A percentile compares a stretch with the other conserved stretches of the same genome.
Evolutionary conservation across 1,140 invertebrate species (phyloP).

Genomic region (Drosophila kurseongensis): DNA sequence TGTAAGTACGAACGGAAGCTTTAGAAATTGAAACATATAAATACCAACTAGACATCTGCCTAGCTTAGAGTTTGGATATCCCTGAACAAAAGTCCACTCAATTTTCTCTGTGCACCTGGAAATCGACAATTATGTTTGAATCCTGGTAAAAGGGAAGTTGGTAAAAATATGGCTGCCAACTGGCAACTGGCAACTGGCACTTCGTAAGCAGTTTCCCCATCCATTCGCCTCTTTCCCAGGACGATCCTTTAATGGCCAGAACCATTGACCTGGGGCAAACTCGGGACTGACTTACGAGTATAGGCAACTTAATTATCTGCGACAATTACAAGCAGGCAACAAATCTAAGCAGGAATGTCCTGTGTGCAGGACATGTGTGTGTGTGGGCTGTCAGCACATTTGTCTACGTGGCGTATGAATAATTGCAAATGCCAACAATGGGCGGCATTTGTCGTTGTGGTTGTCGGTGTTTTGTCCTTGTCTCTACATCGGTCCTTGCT

Average conservation of each 20-base stretch:
- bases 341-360: constrained; percentile 78
- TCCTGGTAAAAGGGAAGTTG: not conserved
- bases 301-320: constrained; percentile 75
- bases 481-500: constrained; percentile 10
- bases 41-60: no score
- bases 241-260: constrained; percentile 35
- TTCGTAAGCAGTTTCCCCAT: not conserved
- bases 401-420: constrained; percentile 82
- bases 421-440: constrained; percentile 81
- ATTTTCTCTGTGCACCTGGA: not conserved
- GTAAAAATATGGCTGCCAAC: constrained; percentile 5
- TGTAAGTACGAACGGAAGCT: no score
- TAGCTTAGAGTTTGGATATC: no score
- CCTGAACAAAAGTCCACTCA: no score
- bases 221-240: not conserved
- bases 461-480: constrained; percentile 32
- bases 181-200: constrained; percentile 6
- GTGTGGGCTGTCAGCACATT: constrained; percentile 73
- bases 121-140: constrained; percentile 12
- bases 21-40: no score
- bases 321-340: constrained; percentile 75
- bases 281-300: constrained; percentile 53
- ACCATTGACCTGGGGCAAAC: constrained; percentile 29
- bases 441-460: constrained; percentile 64
- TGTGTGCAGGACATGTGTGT: constrained; percentile 33